Conservation (phyloP, 2,888 invertebrate genomes). For the Brassicogethes aeneus region DNA sequence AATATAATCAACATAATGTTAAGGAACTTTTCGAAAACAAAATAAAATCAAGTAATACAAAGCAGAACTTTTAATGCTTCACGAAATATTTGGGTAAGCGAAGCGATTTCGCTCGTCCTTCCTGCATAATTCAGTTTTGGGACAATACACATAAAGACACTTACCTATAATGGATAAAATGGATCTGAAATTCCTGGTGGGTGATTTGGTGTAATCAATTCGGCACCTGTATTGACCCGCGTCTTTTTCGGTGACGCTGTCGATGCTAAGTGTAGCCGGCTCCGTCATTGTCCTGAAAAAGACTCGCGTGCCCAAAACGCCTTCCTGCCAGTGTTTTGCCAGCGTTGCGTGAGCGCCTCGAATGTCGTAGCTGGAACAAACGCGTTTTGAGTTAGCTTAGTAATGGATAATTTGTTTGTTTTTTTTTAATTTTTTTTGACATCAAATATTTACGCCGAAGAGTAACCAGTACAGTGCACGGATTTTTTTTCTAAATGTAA, state of each 20-base stretch:
- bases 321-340: constrained; percentile 63
- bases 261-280: constrained; percentile 59
- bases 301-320: constrained; percentile 56
- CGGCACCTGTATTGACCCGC: constrained; percentile 72
- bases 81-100: no score
- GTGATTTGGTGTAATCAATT: constrained; percentile 72
- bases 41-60: no score
- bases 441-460: no score
- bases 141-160: constrained; percentile 24
- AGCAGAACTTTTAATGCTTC: no score
- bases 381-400: constrained; percentile 4
- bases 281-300: constrained; percentile 60
- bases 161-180: constrained; percentile 67
- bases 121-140: neutral
- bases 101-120: no score
- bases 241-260: constrained; percentile 55
- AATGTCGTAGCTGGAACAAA: constrained; percentile 58
- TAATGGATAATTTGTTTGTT: neutral
- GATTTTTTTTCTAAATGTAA: no score
- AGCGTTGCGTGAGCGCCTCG: constrained; percentile 48
- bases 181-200: constrained; percentile 67
- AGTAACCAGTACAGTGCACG: no score
- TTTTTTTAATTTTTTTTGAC: no score
- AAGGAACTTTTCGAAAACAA: no score
- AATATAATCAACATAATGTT: no score